Evolutionary conservation across 2,888 invertebrate genomes (phyloP).

Genomic region (Ischnura elegans): DNA sequence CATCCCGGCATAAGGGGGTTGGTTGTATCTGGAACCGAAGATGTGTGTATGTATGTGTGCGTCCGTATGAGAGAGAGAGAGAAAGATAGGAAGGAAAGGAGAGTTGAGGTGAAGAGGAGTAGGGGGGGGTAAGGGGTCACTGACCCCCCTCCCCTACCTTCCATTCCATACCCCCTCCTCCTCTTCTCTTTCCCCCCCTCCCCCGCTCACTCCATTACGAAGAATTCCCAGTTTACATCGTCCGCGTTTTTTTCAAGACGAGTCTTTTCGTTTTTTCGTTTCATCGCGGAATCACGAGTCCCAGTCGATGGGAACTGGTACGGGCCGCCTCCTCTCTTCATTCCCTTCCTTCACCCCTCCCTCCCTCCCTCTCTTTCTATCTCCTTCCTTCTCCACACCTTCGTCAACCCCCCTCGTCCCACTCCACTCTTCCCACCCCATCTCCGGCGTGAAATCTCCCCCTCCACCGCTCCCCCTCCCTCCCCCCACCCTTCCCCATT

Average conservation of each 20-base stretch:
- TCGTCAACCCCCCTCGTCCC: slow-evolving; percentile 74
- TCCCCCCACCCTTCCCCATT: neutral
- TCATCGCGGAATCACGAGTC: slow-evolving; percentile 63
- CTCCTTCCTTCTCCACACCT: slow-evolving; percentile 73
- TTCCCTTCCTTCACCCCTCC: neutral
- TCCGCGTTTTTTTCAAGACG: slow-evolving; percentile 43
- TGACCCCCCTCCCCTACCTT: slow-evolving; percentile 2
- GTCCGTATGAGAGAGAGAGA: slow-evolving; percentile 21
- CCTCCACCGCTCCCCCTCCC: neutral
- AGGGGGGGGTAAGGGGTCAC: slow-evolving; percentile 21
- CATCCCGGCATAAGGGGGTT: neutral
- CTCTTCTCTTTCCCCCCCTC: neutral
- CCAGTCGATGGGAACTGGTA: slow-evolving; percentile 31
- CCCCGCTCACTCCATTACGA: slow-evolving; percentile 62
- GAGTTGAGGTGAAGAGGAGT: neutral
- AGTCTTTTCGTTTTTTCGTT: slow-evolving; percentile 56
- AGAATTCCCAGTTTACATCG: slow-evolving; percentile 67
- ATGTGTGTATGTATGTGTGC: neutral
- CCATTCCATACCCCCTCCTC: neutral
- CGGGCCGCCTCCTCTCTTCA: neutral
- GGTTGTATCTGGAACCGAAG: slow-evolving; percentile 10
- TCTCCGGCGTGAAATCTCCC: neutral
- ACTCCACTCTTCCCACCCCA: neutral
- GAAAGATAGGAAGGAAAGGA: too few species aligned
- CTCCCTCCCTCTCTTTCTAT: slow-evolving; percentile 20